A percentile compares a stretch with the other conserved stretches of the same genome.
phyloP scores from a whole-genome alignment of 2,113 vertebrate species.

The Pycnonotus jocosus region DNA sequence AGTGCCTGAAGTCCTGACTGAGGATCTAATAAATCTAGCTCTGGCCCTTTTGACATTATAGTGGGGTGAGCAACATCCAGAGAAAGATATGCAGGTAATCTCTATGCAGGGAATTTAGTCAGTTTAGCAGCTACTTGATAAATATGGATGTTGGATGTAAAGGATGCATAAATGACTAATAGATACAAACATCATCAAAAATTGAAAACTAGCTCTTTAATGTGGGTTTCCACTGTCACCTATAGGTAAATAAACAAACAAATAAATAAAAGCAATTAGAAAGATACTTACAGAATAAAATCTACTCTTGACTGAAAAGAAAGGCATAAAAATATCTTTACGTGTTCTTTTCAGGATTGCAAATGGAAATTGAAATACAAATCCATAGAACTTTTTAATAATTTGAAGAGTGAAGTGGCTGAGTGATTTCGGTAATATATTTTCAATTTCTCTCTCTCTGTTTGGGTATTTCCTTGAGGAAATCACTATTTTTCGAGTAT shows the following conservation, averaged over 20 bases:
- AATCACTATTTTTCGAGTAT: background rate
- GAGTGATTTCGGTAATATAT: background rate
- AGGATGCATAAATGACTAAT: background rate
- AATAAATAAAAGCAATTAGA: background rate
- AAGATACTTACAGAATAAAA: background rate
- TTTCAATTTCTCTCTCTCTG: background rate
- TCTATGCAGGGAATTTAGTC: background rate
- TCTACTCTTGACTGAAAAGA: background rate
- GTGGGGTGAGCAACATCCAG: background rate
- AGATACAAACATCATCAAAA: background rate
- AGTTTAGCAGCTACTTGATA: background rate
- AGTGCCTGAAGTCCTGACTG: background rate
- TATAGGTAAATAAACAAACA: background rate
- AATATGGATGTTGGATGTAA: background rate
- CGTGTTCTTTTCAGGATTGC: background rate
- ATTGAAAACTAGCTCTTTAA: background rate
- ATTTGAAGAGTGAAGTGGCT: background rate
- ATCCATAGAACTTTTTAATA: background rate
- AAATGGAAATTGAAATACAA: background rate
- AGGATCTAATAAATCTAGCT: background rate
- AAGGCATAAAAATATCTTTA: background rate
- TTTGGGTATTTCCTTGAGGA: background rate
- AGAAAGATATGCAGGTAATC: background rate
- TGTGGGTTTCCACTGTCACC: background rate
- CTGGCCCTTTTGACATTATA: background rate